Evolutionary conservation across 92 coral and sea anemone species (phyloP).

Genomic region (Meandrina meandrites): DNA sequence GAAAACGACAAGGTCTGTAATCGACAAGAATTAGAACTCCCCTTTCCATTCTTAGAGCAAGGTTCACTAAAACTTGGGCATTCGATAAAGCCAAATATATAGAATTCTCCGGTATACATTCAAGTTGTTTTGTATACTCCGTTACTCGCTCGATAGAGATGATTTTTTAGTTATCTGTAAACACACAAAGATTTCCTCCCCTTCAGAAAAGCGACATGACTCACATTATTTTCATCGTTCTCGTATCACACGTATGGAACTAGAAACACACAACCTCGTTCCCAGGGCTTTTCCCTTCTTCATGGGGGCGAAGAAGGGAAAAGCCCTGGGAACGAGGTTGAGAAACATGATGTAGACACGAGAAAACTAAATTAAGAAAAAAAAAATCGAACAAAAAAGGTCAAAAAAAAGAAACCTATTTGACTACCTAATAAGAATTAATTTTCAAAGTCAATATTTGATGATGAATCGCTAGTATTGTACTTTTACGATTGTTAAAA

Average conservation of each 20-base stretch:
- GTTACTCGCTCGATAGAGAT: background rate
- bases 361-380: background rate
- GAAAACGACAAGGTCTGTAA: background rate
- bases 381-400: background rate
- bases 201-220: background rate
- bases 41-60: background rate
- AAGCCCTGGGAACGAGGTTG: too few relatives aligned
- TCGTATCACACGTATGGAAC: background rate
- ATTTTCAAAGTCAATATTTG: background rate
- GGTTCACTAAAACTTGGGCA: background rate
- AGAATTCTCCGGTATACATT: background rate
- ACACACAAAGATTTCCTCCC: background rate
- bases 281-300: too few relatives aligned
- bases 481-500: constrained; percentile 12
- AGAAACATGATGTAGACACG: background rate
- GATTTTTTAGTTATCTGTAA: background rate
- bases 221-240: background rate
- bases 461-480: constrained; percentile 1
- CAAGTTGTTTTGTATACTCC: background rate
- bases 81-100: constrained; percentile 4
- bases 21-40: background rate
- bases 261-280: too few relatives aligned
- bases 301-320: too few relatives aligned
- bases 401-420: background rate
- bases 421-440: background rate